Percentiles rank a stretch among this genome's conserved stretches.
phyloP scores from a whole-genome alignment of 2,888 invertebrate species.

The Alloplasta piceator region DNA sequence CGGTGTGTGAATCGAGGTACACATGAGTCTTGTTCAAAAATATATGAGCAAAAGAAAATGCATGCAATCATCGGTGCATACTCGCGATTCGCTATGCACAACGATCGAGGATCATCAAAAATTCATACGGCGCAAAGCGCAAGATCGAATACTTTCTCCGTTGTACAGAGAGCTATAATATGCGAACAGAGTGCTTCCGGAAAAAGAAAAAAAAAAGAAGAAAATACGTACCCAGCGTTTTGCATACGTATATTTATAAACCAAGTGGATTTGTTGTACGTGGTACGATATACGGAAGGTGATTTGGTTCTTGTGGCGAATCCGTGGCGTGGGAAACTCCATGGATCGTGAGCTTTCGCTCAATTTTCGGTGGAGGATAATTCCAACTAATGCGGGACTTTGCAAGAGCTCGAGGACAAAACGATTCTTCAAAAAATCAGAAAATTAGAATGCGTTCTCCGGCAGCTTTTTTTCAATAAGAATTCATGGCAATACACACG shows the following conservation, averaged over 20 bases:
- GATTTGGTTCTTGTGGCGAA: not conserved
- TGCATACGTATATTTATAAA: slow-evolving; percentile 3
- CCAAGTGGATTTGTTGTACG: slow-evolving; percentile 5
- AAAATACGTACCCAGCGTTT: not conserved
- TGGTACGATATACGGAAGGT: not conserved
- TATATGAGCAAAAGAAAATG: no score
- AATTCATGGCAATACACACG: no score
- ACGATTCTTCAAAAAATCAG: not conserved
- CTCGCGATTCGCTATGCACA: slow-evolving; percentile 1
- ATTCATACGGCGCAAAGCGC: not conserved
- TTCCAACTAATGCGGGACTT: not conserved
- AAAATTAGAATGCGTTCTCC: not conserved
- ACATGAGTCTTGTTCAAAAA: no score
- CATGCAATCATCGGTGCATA: no score
- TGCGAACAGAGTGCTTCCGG: slow-evolving; percentile 9
- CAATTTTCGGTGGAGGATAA: no score
- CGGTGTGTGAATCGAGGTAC: no score
- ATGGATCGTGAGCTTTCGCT: not conserved
- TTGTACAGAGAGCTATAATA: not conserved
- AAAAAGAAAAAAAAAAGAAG: not conserved
- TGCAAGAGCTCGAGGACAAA: not conserved
- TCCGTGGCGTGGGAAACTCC: slow-evolving; percentile 10
- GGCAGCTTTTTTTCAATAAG: no score
- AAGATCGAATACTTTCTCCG: slow-evolving; percentile 10
- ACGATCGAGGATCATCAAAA: slow-evolving; percentile 22